A percentile compares a stretch with the other conserved stretches of the same genome.
phyloP scores from a whole-genome alignment of 2,888 invertebrate genomes.

The Saturnia japonica region DNA sequence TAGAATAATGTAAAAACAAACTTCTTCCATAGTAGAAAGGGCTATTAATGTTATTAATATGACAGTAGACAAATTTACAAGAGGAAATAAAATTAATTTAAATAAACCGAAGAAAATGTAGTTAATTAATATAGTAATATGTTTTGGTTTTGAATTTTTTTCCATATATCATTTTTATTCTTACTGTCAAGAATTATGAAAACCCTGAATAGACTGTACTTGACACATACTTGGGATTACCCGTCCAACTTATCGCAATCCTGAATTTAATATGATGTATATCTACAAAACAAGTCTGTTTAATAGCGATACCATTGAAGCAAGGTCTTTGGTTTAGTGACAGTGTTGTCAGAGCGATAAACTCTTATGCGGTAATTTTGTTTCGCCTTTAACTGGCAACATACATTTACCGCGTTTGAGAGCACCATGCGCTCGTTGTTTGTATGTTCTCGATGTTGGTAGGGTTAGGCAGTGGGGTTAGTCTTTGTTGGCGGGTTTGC shows the following conservation, averaged over 20 bases:
- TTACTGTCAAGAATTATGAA: not conserved
- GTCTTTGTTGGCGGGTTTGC: slow-evolving; percentile 67
- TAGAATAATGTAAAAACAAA: slow-evolving; percentile 33
- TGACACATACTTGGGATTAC: not conserved
- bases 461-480: slow-evolving; percentile 37
- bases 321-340: slow-evolving; percentile 47
- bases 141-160: not conserved
- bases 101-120: not conserved
- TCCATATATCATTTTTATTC: not conserved
- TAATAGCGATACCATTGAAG: slow-evolving; percentile 39
- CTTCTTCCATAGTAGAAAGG: slow-evolving; percentile 5
- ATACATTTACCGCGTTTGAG: slow-evolving; percentile 33
- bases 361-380: slow-evolving; percentile 21
- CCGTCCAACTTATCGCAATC: too few species aligned
- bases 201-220: not conserved
- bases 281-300: not conserved
- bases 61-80: not conserved
- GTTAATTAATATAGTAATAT: not conserved
- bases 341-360: slow-evolving; percentile 68
- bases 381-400: slow-evolving; percentile 32
- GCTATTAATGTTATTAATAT: slow-evolving; percentile 27
- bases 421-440: slow-evolving; percentile 51
- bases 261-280: not conserved
- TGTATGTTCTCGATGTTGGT: slow-evolving; percentile 27
- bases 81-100: not conserved